These are phyloP conservation scores for Rhabditoides inermis DNA, from an alignment of 2,888 invertebrate genomes.

Conservation along the genomic window DNA sequence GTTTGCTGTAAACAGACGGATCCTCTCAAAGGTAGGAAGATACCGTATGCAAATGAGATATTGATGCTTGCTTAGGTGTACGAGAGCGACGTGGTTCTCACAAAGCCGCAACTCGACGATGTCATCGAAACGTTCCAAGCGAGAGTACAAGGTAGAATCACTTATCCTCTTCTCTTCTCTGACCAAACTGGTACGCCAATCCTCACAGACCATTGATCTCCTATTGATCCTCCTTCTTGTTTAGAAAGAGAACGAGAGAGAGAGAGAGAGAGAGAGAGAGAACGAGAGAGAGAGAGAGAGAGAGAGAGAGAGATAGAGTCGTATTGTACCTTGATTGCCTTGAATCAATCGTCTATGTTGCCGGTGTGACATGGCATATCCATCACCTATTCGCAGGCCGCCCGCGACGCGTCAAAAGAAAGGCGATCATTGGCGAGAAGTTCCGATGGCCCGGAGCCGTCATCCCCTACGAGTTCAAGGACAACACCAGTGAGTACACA, in stretches of 20 bases:
- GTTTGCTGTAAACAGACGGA: constrained; percentile 19
- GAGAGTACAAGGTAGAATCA: constrained; percentile 12
- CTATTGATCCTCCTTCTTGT: neutral
- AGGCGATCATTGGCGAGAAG: constrained; percentile 22
- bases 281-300: no score
- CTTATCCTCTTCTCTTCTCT: neutral
- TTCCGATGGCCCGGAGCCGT: constrained; percentile 26
- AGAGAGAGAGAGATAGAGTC: no score
- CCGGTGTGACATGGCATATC: neutral
- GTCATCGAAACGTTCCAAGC: constrained; percentile 22
- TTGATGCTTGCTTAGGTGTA: constrained; percentile 10
- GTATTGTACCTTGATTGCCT: no score
- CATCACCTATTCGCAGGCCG: neutral
- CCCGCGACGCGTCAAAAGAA: constrained; percentile 15
- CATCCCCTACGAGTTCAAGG: constrained; percentile 23
- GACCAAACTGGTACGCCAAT: neutral
- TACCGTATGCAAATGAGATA: neutral
- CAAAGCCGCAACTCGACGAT: constrained; percentile 23
- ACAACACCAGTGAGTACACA: constrained; percentile 13
- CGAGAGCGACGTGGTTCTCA: constrained; percentile 25
- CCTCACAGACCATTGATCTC: neutral
- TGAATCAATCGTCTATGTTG: no score
- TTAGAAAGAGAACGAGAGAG: no score
- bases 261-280: no score
- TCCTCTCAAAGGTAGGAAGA: constrained; percentile 15